A percentile compares a stretch with the other conserved stretches of the same genome.
Evolutionary conservation across 2,888 invertebrate species (phyloP).

Genomic region (Oasisia sp.): DNA sequence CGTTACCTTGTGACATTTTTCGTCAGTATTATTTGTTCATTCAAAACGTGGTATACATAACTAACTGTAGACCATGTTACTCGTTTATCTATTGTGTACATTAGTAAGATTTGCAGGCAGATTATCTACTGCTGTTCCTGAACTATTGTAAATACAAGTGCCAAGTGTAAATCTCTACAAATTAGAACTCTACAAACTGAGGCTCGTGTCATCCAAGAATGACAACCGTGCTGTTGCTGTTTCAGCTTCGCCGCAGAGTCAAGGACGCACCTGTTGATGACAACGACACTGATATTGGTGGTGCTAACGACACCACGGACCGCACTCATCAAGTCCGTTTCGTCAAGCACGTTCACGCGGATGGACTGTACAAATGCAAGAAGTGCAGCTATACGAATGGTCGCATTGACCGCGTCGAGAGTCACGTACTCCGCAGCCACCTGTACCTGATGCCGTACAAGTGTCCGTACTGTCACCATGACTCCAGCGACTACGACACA

Average conservation of each 20-base stretch:
- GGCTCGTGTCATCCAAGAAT: neutral
- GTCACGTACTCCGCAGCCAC: constrained; percentile 31
- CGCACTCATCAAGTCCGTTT: constrained; percentile 26
- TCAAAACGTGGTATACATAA: too few species aligned
- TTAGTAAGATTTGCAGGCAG: too few species aligned
- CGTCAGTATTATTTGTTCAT: too few species aligned
- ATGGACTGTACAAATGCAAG: constrained; percentile 37
- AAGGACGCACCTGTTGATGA: neutral
- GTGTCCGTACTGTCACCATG: neutral
- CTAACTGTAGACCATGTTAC: too few species aligned
- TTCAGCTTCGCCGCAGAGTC: neutral
- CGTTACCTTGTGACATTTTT: too few species aligned
- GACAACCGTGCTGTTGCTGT: neutral
- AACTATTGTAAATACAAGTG: too few species aligned
- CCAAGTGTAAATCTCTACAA: too few species aligned
- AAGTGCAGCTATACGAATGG: constrained; percentile 38
- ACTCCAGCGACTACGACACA: neutral
- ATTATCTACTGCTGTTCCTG: too few species aligned
- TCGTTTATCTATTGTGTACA: too few species aligned
- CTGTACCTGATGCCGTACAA: constrained; percentile 18
- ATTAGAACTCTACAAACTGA: too few species aligned
- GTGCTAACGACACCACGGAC: neutral
- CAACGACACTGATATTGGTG: neutral
- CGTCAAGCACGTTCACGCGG: constrained; percentile 31
- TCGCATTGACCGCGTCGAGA: constrained; percentile 34